phyloP scores from a whole-genome alignment of 2,888 invertebrate genomes.

The Erebia epiphron region DNA sequence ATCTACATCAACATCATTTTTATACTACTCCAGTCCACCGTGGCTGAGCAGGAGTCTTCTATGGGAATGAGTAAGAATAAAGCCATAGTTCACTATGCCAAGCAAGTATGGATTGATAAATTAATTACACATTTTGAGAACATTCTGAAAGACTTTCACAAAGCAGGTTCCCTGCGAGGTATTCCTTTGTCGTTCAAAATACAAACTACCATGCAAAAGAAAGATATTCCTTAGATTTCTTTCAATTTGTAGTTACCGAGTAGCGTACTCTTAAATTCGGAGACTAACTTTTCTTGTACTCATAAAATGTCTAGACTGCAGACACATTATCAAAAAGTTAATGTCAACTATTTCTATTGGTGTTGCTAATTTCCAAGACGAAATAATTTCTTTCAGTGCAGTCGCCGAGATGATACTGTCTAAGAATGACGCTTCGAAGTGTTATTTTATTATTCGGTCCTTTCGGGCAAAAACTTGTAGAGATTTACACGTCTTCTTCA shows the following conservation, averaged over 20 bases:
- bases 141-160: too few species aligned
- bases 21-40: too few species aligned
- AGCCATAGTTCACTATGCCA: too few species aligned
- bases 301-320: slow-evolving; percentile 36
- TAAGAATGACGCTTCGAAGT: slow-evolving; percentile 2
- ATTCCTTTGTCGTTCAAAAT: too few species aligned
- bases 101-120: too few species aligned
- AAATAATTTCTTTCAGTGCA: slow-evolving; percentile 21
- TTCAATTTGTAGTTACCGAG: neutral
- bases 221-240: too few species aligned
- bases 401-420: neutral
- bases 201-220: too few species aligned
- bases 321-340: slow-evolving; percentile 35
- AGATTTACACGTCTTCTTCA: neutral
- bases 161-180: too few species aligned
- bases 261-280: slow-evolving; percentile 1
- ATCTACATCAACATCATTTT: too few species aligned
- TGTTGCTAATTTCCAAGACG: slow-evolving; percentile 28
- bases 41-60: too few species aligned
- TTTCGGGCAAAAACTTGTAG: neutral
- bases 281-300: slow-evolving; percentile 5
- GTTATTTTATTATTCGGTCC: neutral
- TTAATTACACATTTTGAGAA: too few species aligned
- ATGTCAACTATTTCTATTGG: slow-evolving; percentile 27
- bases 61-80: too few species aligned